phyloP scores from a whole-genome alignment of 2,113 vertebrate genomes.

The Psammodynastes pulverulentus region DNA sequence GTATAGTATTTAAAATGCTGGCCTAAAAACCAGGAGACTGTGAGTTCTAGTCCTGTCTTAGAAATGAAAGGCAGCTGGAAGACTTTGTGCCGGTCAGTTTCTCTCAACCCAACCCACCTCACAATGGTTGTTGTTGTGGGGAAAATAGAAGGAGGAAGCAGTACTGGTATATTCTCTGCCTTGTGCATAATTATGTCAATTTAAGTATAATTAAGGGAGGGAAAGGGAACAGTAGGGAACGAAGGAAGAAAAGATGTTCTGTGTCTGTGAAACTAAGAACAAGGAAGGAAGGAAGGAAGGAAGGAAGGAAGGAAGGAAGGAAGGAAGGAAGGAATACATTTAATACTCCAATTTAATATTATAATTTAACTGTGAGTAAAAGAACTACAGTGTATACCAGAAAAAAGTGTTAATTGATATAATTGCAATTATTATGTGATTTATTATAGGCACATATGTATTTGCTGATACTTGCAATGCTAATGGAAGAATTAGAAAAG shows the following conservation, averaged over 20 bases:
- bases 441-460: neutral
- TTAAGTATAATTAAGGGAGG: neutral
- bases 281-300: neutral
- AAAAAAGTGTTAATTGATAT: neutral
- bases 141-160: too few relatives aligned
- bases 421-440: neutral
- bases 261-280: neutral
- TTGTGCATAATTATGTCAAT: too few relatives aligned
- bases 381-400: neutral
- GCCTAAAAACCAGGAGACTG: neutral
- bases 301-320: neutral
- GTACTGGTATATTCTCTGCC: too few relatives aligned
- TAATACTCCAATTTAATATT: too few relatives aligned
- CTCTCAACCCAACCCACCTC: neutral
- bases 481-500: neutral
- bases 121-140: too few relatives aligned
- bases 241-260: neutral
- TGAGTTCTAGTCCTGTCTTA: neutral
- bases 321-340: neutral
- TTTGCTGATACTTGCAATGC: neutral
- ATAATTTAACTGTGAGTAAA: neutral
- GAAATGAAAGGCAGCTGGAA: neutral
- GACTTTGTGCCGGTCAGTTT: neutral
- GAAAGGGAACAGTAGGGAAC: neutral
- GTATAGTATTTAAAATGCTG: neutral